These are phyloP conservation scores for Astreopora myriophthalma DNA, from an alignment of 64 coral and sea anemone genomes.

Conservation along the genomic window DNA sequence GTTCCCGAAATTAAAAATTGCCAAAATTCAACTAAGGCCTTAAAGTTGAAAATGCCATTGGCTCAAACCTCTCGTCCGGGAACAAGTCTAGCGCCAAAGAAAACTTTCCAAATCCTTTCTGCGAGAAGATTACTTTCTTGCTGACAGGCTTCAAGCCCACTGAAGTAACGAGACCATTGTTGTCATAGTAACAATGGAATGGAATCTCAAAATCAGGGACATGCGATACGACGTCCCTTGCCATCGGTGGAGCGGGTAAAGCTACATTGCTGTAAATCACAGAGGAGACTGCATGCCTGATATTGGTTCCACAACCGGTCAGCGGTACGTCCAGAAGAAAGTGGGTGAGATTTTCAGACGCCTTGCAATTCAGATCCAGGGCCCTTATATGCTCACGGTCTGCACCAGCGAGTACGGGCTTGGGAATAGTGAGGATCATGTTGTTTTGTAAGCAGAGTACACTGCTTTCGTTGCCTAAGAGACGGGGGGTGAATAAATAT, in stretches of 20 bases:
- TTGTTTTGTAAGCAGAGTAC: conserved; percentile 41
- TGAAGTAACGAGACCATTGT: conserved; percentile 8
- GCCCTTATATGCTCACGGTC: conserved; percentile 22
- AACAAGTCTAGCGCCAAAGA: not conserved
- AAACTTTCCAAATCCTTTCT: conserved; percentile 32
- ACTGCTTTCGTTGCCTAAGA: not conserved
- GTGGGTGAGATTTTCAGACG: conserved; percentile 51
- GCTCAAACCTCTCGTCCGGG: conserved; percentile 16
- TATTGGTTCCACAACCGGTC: conserved; percentile 65
- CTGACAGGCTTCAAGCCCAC: not conserved
- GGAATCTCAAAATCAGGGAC: conserved; percentile 41
- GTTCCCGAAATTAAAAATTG: too few relatives aligned
- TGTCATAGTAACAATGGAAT: conserved; percentile 69
- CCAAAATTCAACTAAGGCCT: too few relatives aligned
- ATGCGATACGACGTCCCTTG: not conserved
- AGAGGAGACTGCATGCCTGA: conserved; percentile 23
- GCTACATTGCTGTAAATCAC: conserved; percentile 65
- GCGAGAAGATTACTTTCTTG: conserved; percentile 20
- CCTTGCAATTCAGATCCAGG: conserved; percentile 30
- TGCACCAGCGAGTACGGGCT: not conserved
- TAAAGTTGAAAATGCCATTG: not conserved
- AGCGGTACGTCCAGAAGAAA: conserved; percentile 40
- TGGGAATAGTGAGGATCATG: conserved; percentile 54
- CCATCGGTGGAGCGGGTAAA: not conserved
- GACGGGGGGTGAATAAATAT: not conserved